These are phyloP conservation scores for Atopsyche davidsoni DNA, from an alignment of 1,140 invertebrate species.

Conservation along the genomic window DNA sequence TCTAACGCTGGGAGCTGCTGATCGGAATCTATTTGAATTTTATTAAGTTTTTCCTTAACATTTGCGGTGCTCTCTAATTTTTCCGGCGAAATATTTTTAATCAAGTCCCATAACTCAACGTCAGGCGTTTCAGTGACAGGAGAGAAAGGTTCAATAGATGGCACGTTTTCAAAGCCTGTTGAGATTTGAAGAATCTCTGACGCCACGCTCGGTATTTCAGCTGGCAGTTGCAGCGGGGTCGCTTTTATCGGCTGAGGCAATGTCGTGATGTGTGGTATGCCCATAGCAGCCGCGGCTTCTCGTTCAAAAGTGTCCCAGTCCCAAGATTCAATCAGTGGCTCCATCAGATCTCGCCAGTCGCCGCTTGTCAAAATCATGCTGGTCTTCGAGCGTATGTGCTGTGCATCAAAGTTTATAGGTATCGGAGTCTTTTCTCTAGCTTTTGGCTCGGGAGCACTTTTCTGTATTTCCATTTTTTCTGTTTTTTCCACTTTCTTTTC, in stretches of 20 bases:
- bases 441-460: constrained; percentile 31
- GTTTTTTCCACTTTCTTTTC: constrained; percentile 35
- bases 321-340: constrained; percentile 53
- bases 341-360: constrained; percentile 55
- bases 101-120: constrained; percentile 44
- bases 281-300: constrained; percentile 38
- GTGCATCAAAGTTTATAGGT: constrained; percentile 23
- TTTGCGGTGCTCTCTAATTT: constrained; percentile 52
- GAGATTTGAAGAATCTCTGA: constrained; percentile 48
- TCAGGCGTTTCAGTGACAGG: constrained; percentile 50
- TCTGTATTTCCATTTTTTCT: constrained; percentile 34
- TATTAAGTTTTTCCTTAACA: constrained; percentile 52
- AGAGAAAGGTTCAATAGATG: constrained; percentile 55
- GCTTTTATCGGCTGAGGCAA: constrained; percentile 49
- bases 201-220: constrained; percentile 42
- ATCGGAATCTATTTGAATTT: constrained; percentile 44
- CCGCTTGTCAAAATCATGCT: constrained; percentile 46
- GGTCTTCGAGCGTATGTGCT: constrained; percentile 44
- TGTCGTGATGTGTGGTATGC: constrained; percentile 40
- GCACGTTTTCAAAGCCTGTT: constrained; percentile 54
- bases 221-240: constrained; percentile 45
- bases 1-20: constrained; percentile 54
- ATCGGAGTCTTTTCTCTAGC: constrained; percentile 22
- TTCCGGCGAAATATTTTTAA: constrained; percentile 47
- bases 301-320: constrained; percentile 58